These are phyloP conservation scores for Willowsia nigromaculata DNA, from an alignment of 2,888 invertebrate species.

Conservation along the genomic window DNA sequence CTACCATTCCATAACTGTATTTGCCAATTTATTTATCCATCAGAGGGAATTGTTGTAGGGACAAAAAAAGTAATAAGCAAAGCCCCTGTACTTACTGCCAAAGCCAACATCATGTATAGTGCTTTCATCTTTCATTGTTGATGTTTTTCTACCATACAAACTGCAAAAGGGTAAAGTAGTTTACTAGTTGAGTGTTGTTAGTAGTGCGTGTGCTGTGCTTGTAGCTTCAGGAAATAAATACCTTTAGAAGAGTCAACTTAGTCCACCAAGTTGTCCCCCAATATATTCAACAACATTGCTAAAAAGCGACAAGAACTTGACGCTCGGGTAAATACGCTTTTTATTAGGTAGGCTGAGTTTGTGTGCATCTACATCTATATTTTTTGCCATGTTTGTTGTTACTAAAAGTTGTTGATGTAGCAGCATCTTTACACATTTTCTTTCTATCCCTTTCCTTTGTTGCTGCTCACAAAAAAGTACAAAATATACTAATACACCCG, in stretches of 20 bases:
- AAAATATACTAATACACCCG: background rate
- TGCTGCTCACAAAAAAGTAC: background rate
- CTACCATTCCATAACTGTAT: conserved; percentile 31
- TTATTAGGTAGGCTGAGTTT: too few species aligned
- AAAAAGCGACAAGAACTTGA: conserved; percentile 49
- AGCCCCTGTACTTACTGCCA: background rate
- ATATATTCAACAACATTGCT: conserved; percentile 20
- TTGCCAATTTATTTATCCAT: conserved; percentile 23
- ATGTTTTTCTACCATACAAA: conserved; percentile 14
- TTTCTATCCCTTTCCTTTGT: conserved; percentile 2
- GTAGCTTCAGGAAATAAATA: conserved; percentile 58
- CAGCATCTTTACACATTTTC: conserved; percentile 27
- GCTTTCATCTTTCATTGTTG: background rate
- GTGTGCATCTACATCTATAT: too few species aligned
- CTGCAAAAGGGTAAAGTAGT: background rate
- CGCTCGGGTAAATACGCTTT: conserved; percentile 52
- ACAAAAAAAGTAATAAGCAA: background rate
- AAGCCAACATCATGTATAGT: background rate
- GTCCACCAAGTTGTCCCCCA: conserved; percentile 14
- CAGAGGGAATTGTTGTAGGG: background rate
- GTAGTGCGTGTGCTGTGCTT: background rate
- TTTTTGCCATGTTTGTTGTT: conserved; percentile 46
- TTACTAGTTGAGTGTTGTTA: background rate
- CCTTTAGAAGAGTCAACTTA: conserved; percentile 52
- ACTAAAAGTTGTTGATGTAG: conserved; percentile 51